A percentile compares a stretch with the other conserved stretches of the same genome.
Conservation (phyloP, 1,140 invertebrate genomes). For the Zaprionus vittiger region DNA sequence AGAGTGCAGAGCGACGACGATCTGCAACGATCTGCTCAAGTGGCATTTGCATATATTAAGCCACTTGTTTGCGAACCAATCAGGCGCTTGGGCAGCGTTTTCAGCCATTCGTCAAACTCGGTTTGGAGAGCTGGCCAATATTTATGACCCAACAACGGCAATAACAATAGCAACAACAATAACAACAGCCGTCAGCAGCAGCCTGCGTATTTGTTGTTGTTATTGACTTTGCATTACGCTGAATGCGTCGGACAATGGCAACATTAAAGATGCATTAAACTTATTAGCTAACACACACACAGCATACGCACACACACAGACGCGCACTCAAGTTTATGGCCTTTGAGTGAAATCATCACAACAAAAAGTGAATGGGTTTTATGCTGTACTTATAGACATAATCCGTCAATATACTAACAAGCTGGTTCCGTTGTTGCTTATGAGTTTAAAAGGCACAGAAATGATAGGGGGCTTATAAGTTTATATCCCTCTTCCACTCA, state of each 20-base stretch:
- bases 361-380: slow-evolving; percentile 79
- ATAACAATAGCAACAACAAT: slow-evolving; percentile 35
- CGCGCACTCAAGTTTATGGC: slow-evolving; percentile 50
- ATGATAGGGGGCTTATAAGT: slow-evolving; percentile 73
- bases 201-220: slow-evolving; percentile 15
- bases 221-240: slow-evolving; percentile 35
- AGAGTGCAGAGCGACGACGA: slow-evolving; percentile 22
- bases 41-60: slow-evolving; percentile 77
- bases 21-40: slow-evolving; percentile 41
- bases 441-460: slow-evolving; percentile 31
- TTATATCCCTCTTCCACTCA: not conserved
- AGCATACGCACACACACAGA: not conserved
- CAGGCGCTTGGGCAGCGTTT: slow-evolving; percentile 24
- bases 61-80: slow-evolving; percentile 65
- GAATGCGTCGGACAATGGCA: slow-evolving; percentile 47
- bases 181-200: slow-evolving; percentile 15
- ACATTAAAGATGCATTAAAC: slow-evolving; percentile 67
- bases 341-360: slow-evolving; percentile 55
- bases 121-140: slow-evolving; percentile 67
- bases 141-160: slow-evolving; percentile 57
- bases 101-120: slow-evolving; percentile 65
- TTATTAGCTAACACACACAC: slow-evolving; percentile 55
- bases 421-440: slow-evolving; percentile 7
- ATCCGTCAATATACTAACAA: slow-evolving; percentile 44
- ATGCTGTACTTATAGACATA: slow-evolving; percentile 62